These are phyloP conservation scores for Papilio polyxenes DNA, from an alignment of 1,140 invertebrate species.

Conservation along the genomic window DNA sequence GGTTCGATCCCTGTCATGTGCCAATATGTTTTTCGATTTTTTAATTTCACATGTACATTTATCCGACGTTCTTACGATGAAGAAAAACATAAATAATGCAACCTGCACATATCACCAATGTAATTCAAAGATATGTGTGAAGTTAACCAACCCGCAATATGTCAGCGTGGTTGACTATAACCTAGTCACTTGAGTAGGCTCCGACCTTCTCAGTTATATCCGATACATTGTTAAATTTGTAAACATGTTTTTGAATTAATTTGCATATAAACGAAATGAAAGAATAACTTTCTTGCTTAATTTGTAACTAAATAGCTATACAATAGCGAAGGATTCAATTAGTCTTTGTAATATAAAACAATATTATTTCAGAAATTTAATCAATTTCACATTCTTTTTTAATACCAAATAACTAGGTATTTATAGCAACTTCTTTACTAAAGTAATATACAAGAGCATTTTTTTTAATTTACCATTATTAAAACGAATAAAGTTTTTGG, in stretches of 20 bases:
- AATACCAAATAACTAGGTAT: neutral
- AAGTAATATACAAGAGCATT: neutral
- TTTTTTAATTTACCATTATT: neutral
- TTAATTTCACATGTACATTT: too few species aligned
- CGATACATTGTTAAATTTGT: too few species aligned
- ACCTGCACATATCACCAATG: too few species aligned
- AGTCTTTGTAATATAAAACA: neutral
- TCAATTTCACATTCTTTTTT: neutral
- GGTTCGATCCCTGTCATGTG: too few species aligned
- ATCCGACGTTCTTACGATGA: too few species aligned
- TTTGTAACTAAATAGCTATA: neutral
- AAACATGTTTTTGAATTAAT: neutral
- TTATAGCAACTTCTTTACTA: neutral
- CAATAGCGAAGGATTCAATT: neutral
- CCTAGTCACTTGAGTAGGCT: too few species aligned
- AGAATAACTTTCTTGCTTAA: neutral
- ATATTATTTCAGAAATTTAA: neutral
- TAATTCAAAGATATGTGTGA: too few species aligned
- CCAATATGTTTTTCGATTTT: too few species aligned
- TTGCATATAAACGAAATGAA: constrained; percentile 24
- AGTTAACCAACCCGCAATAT: too few species aligned
- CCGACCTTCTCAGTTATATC: too few species aligned
- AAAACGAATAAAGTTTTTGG: neutral
- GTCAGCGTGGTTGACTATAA: too few species aligned
- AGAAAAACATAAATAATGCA: too few species aligned